Base-by-base conservation (phyloP, 2,113 vertebrate genomes). In the Tachuris rubrigastra region DNA sequence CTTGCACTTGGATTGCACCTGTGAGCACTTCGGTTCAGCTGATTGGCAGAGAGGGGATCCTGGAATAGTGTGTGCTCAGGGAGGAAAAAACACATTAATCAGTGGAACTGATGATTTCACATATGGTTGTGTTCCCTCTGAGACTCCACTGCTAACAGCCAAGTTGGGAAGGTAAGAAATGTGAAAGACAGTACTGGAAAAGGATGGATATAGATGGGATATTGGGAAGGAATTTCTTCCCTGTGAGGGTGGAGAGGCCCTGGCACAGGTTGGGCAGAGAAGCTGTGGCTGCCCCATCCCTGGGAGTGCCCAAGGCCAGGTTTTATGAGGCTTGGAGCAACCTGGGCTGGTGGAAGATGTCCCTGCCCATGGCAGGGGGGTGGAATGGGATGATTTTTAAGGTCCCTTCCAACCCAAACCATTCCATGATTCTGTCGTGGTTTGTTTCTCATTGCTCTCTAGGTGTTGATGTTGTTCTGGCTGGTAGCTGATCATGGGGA, bases 61-160 rank as follows among this genome's bases (percentile, higher is more conserved):
- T 41, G 7, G 0, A 9, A 2, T 2, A 6, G 3, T 4, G 12
- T 23, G 68, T 21, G 71, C 47, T 68, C 17, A 0, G 8, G 92
- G 80, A 6, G 50, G 89, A 30, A 15, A 42, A 42, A 52, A 44
- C 2, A 3, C 6, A 1, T 78, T 30, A 1, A 58, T n/a, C 65
- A 5, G 25, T 56, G 63, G 60, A 9, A 35, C 3, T 68, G 68
- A 8, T 52, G 24, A 6, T 2, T 15, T 18, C 41, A 39, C 4
- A 2, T 0, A 1, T 1, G 33, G 9, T 59, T 52, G 1, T 13
- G 10, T 63, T 25, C 52, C 22, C 72, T 15, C 75, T 62, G 49
- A 44, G 53, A 19, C 46, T 75, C 35, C 35, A 4, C 2, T 39
- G 67, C 59, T 50, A 52, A 23, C 8, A 30, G 50, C 17, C 56